phyloP scores from a whole-genome alignment of 1,140 invertebrate genomes.

The Colletes latitarsis region DNA sequence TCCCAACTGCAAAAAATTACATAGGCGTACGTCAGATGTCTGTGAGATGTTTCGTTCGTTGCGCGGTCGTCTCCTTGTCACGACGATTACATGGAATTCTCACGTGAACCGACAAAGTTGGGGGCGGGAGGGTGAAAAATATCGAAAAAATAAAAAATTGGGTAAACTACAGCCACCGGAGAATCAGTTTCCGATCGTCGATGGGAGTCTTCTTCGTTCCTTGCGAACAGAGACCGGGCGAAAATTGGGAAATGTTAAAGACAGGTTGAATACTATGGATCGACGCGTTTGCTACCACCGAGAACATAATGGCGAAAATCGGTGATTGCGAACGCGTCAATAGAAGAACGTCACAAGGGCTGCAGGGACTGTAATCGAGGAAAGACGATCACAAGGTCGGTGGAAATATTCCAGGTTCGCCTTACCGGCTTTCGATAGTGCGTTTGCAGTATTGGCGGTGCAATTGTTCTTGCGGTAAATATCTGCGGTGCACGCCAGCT shows the following conservation, averaged over 20 bases:
- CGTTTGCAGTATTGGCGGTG: conserved; percentile 40
- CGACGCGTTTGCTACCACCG: too few relatives aligned
- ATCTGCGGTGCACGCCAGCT: conserved; percentile 34
- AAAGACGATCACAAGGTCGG: conserved; percentile 35
- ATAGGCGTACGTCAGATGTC: conserved; percentile 72
- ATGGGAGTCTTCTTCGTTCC: background rate
- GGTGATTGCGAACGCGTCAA: background rate
- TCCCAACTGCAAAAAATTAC: conserved; percentile 84
- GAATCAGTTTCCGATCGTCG: background rate
- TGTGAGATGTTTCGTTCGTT: conserved; percentile 2
- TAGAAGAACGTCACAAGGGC: background rate
- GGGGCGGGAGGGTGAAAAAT: background rate
- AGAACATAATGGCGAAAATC: too few relatives aligned
- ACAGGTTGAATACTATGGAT: too few relatives aligned
- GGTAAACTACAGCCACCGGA: background rate
- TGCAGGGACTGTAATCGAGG: background rate
- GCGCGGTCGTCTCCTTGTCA: background rate
- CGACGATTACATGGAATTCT: too few relatives aligned
- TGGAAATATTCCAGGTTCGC: conserved; percentile 37
- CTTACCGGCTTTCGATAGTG: conserved; percentile 42
- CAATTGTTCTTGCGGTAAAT: conserved; percentile 9
- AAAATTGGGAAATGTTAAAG: too few relatives aligned
- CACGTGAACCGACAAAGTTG: background rate
- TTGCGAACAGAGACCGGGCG: background rate
- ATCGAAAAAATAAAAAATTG: background rate